These are phyloP conservation scores for Phyto melanocephala DNA, from an alignment of 2,888 invertebrate species.

Conservation along the genomic window DNA sequence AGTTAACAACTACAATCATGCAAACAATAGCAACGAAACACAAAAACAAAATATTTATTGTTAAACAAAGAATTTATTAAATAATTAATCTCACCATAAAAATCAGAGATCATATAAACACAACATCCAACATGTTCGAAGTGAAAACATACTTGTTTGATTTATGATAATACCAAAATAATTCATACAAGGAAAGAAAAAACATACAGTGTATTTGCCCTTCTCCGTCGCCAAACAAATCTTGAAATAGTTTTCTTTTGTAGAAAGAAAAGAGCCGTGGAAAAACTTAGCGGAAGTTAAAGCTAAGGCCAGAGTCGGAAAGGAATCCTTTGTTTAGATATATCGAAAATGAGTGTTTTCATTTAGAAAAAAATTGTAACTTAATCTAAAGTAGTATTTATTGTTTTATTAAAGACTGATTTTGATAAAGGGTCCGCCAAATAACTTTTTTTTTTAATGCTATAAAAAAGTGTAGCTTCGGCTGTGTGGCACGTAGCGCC, in stretches of 20 bases:
- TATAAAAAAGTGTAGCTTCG: no score
- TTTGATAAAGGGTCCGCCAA: no score
- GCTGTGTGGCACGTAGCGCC: no score
- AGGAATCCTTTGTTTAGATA: not conserved
- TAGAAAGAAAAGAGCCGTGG: conserved; percentile 10
- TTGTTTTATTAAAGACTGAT: no score
- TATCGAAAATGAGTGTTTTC: no score
- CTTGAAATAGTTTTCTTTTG: not conserved
- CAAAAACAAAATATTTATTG: conserved; percentile 20
- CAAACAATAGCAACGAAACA: not conserved
- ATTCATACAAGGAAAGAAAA: conserved; percentile 56
- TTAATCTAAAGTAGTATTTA: no score
- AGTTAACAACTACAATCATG: conserved; percentile 6
- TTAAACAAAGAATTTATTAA: conserved; percentile 57
- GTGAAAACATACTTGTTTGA: not conserved
- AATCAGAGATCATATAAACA: conserved; percentile 46
- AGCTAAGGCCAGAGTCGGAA: not conserved
- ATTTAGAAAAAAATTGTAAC: no score
- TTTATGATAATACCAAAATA: not conserved
- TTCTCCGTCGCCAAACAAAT: conserved; percentile 20
- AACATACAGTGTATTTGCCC: conserved; percentile 53
- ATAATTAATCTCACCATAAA: conserved; percentile 27
- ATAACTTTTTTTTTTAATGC: no score
- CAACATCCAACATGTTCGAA: conserved; percentile 53
- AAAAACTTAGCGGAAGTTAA: conserved; percentile 38